These are phyloP conservation scores for Tetragonula clypearis DNA, from an alignment of 1,140 invertebrate genomes.

Conservation along the genomic window DNA sequence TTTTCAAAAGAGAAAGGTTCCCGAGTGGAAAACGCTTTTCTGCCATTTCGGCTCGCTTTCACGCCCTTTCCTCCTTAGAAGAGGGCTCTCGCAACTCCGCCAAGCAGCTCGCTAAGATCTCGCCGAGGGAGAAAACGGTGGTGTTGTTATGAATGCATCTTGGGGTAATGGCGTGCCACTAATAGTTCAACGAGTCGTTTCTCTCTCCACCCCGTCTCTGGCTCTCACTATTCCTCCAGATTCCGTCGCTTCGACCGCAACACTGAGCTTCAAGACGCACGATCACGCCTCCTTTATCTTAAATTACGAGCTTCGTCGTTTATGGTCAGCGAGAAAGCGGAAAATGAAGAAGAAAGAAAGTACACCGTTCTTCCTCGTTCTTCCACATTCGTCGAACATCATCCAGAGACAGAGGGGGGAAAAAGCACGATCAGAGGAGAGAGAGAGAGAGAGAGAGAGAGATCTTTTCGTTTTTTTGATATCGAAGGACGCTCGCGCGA, in stretches of 20 bases:
- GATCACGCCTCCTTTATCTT: slow-evolving; percentile 71
- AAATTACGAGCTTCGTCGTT: slow-evolving; percentile 71
- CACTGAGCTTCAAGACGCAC: slow-evolving; percentile 69
- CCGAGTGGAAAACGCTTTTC: neutral
- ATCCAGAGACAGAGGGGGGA: slow-evolving; percentile 42
- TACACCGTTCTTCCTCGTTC: neutral
- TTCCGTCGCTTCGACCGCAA: slow-evolving; percentile 39
- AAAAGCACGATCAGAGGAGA: slow-evolving; percentile 53
- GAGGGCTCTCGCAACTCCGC: neutral
- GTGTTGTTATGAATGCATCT: slow-evolving; percentile 66
- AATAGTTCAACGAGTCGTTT: slow-evolving; percentile 70
- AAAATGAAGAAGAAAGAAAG: slow-evolving; percentile 32
- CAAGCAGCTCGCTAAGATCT: neutral
- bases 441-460: slow-evolving; percentile 3
- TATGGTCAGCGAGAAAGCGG: slow-evolving; percentile 58
- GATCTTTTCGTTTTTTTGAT: slow-evolving; percentile 47
- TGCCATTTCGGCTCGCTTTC: neutral
- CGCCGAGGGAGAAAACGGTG: slow-evolving; percentile 43
- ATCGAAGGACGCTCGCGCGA: neutral
- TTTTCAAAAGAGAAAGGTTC: neutral
- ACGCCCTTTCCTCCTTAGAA: neutral
- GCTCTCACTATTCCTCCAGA: slow-evolving; percentile 40
- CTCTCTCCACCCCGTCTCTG: neutral
- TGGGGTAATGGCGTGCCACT: slow-evolving; percentile 71
- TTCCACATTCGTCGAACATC: slow-evolving; percentile 57